Base-by-base conservation (phyloP, 1,140 invertebrate genomes). In the Stegodyphus dumicola region DNA sequence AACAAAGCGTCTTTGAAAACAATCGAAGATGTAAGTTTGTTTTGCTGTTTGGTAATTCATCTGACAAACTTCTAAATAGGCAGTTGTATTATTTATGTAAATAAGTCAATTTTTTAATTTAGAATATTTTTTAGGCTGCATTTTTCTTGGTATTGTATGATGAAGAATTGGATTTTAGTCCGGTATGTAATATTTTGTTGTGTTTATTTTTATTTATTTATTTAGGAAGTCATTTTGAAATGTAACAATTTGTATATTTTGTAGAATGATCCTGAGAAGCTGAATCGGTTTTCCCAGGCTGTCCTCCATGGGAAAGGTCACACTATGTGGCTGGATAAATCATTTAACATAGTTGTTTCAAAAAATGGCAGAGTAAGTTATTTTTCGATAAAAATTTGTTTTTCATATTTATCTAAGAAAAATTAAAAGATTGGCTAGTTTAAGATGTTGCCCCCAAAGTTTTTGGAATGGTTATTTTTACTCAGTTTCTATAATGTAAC, bases 251-350 rank as follows among this genome's bases (percentile, higher is more conserved):
- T 17, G 53, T 70, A 33, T 77, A 2, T 77, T 78, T 90, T 91
- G 83, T 88, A 95, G 94, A 89, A 93, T n/a, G 93, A 97, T 89
- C 93, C 95, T 0, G 92, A 93, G 10, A 95, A 96, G 90, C 90
- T 99, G 87, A 95, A 98, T 89, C 92, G 93, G 17, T 99, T 95
- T 91, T 97, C 96, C 7, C 93, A 94, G 81, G 92, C 94, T 77
- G 92, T 99, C 89, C 92, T 99, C 0, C 98, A 99, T 91, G 98
- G 98, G 74, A 98, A 97, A 90, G 98, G 97, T 9, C 94, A 97
- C 90, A 95, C 99, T 90, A 93, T 98, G 78, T 99, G 98, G 98
- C 99, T 99, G 91, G 98, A 99, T 91, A 99, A 99, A 91, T 98
- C 97, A 15, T 99, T 99, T 91, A 99, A 95, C 74, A 92, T 99